Evolutionary conservation across 2,888 invertebrate genomes (phyloP).

Genomic region (Mythimna loreyi): DNA sequence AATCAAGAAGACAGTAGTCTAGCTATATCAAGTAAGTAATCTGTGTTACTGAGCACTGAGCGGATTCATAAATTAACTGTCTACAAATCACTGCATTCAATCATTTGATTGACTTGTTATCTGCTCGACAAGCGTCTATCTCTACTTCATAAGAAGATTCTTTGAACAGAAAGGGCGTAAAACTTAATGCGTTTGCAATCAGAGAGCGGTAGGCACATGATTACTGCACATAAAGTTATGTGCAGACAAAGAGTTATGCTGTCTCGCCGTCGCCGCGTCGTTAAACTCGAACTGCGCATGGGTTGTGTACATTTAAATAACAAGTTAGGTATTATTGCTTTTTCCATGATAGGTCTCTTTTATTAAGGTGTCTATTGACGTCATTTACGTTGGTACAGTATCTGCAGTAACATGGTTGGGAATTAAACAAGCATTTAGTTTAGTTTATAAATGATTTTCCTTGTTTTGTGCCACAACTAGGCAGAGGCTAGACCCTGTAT

Average conservation of each 20-base stretch:
- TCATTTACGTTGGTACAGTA: neutral
- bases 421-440: too few species aligned
- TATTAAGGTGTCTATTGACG: neutral
- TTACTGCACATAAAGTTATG: constrained; percentile 25
- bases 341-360: neutral
- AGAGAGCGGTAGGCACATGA: constrained; percentile 21
- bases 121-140: neutral
- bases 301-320: neutral
- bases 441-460: too few species aligned
- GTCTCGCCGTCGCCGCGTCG: constrained; percentile 52
- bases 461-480: too few species aligned
- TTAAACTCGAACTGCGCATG: constrained; percentile 35
- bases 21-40: too few species aligned
- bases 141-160: constrained; percentile 17
- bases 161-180: constrained; percentile 29
- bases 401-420: too few species aligned
- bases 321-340: neutral
- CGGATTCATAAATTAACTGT: neutral
- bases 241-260: constrained; percentile 46
- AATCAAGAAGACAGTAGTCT: too few species aligned
- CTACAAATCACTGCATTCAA: constrained; percentile 26
- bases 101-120: constrained; percentile 23
- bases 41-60: neutral
- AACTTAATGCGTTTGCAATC: constrained; percentile 38
- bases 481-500: too few species aligned